These are phyloP conservation scores for Perca fluviatilis DNA, from an alignment of 2,113 vertebrate species.

Conservation along the genomic window DNA sequence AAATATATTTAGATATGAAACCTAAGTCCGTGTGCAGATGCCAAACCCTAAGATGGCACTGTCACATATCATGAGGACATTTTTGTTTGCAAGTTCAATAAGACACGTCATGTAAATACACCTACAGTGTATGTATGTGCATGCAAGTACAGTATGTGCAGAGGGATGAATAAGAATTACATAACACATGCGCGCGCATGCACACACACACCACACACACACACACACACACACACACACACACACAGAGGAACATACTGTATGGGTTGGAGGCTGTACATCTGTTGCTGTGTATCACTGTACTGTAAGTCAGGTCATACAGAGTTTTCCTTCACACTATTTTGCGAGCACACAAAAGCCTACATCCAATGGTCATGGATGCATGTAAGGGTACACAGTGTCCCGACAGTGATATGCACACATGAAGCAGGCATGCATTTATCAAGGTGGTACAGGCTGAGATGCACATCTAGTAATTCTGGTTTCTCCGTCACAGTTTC, in stretches of 20 bases:
- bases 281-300: conserved; percentile 23
- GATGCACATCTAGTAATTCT: neutral
- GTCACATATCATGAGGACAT: neutral
- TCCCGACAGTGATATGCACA: neutral
- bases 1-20: conserved; percentile 4
- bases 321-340: neutral
- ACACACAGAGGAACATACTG: neutral
- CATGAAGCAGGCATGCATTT: neutral
- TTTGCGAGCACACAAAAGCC: neutral
- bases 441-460: neutral
- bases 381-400: neutral
- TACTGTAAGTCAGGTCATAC: neutral
- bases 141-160: neutral
- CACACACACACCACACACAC: conserved; percentile 3
- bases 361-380: neutral
- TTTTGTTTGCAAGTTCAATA: neutral
- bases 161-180: neutral
- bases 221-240: conserved; percentile 1
- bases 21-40: neutral
- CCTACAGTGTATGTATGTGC: neutral
- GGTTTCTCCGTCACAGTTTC: neutral
- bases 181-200: too few relatives aligned
- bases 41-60: neutral
- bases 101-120: neutral
- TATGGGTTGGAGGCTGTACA: neutral